Evolutionary conservation across 2,888 invertebrate species (phyloP).

Genomic region (Altica lythri): DNA sequence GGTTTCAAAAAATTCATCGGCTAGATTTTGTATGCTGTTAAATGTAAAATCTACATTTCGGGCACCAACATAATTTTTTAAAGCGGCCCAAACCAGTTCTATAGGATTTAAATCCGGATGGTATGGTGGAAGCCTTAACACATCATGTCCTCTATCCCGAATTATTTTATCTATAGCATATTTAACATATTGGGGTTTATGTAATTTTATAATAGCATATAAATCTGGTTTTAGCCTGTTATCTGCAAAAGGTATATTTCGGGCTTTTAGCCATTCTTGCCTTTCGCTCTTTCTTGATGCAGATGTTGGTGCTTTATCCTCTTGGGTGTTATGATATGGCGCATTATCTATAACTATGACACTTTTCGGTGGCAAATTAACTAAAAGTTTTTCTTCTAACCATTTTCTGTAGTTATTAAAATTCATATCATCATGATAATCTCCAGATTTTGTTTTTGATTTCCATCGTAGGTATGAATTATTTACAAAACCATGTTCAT

Average conservation of each 20-base stretch:
- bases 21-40: neutral
- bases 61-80: neutral
- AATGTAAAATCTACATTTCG: neutral
- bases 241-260: too few relatives aligned
- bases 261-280: neutral
- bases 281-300: conserved; percentile 4
- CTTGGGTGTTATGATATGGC: conserved; percentile 4
- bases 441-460: neutral
- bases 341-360: too few relatives aligned
- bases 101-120: conserved; percentile 2
- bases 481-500: neutral
- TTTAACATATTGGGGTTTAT: too few relatives aligned
- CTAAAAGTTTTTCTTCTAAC: neutral
- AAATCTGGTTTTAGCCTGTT: too few relatives aligned
- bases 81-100: conserved; percentile 2
- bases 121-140: conserved; percentile 1
- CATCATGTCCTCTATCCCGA: neutral
- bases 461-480: too few relatives aligned
- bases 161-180: conserved; percentile 7
- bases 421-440: neutral
- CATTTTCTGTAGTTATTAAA: too few relatives aligned
- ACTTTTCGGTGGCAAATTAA: too few relatives aligned
- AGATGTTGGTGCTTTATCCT: conserved; percentile 4
- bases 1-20: neutral
- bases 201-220: too few relatives aligned